Evolutionary conservation across 1,140 invertebrate species (phyloP).

Genomic region (Drosophila arawakana): DNA sequence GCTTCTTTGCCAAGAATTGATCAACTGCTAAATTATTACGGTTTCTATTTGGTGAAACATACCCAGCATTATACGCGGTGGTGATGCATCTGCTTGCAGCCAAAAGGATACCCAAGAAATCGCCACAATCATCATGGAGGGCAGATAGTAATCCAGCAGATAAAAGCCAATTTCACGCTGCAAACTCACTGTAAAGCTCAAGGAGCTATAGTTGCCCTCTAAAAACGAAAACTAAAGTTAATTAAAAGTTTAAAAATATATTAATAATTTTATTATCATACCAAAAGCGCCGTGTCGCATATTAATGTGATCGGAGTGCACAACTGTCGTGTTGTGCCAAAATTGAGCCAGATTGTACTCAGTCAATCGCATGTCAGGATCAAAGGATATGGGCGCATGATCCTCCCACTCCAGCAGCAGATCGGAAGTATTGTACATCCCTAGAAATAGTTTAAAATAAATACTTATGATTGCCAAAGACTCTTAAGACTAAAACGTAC

Average conservation of each 20-base stretch:
- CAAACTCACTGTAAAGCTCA: constrained; percentile 91
- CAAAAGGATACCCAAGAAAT: constrained; percentile 97
- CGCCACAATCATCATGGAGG: constrained; percentile 94
- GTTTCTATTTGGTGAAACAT: constrained; percentile 64
- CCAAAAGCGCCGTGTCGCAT: constrained; percentile 89
- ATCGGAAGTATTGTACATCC: constrained; percentile 92
- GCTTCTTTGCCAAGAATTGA: too few species aligned
- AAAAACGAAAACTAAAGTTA: not conserved
- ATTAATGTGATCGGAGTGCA: constrained; percentile 85
- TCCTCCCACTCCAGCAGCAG: constrained; percentile 90
- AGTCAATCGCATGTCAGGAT: constrained; percentile 91
- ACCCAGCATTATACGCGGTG: constrained; percentile 92
- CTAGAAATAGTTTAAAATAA: constrained; percentile 16
- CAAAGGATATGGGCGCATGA: constrained; percentile 89
- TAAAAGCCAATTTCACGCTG: constrained; percentile 94
- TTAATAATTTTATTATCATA: constrained; percentile 66
- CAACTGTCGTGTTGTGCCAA: constrained; percentile 89
- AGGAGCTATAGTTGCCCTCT: constrained; percentile 92
- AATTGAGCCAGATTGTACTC: constrained; percentile 90
- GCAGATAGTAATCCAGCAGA: constrained; percentile 95
- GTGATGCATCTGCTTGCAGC: constrained; percentile 93
- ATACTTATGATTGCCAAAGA: too few species aligned
- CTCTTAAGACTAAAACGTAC: constrained; percentile 85
- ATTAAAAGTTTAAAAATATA: not conserved
- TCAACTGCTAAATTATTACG: too few species aligned